Base-by-base conservation (phyloP, 2,888 invertebrate species). In the Timandra comae region DNA sequence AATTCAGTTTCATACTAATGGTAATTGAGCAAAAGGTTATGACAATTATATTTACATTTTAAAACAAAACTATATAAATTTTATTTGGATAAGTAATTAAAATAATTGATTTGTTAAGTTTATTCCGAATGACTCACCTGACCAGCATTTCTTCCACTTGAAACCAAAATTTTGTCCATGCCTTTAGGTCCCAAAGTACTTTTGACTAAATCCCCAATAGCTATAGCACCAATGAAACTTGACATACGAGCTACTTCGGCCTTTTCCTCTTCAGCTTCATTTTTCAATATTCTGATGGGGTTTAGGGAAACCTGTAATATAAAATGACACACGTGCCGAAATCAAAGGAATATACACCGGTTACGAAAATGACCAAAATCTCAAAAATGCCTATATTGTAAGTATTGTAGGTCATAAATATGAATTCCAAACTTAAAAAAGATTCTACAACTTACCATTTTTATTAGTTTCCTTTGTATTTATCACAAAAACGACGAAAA, bases 131-230 rank as follows among this genome's bases (percentile, higher is more conserved):
- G 2, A 50, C 58, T 39, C 43, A 87, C 87, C 60, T 90, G 88
- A 20, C 94, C 94, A 30, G 91, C 89, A 62, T 90, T 93, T 39
- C 95, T 89, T 1, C 96, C 96, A 51, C 88, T 87, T 1, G 94
- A 90, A 9, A 96, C 92, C 12, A 96, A 81, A 43, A 96, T 95
- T 85, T 96, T 96, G 64, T 96, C 96, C 99, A 99, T 99, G 63
- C 99, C 99, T 84, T 99, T 99, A 0, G 99, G 99, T 3, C 99
- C 99, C 13, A 99, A 88, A 3, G 99, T 99, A 53, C 96, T 97
- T 76, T 98, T 99, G 0, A 99, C 95, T 50, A 99, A 88, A 79
- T 99, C 99, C 16, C 99, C 99, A 62, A 99, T 96, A 7, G 99
- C 98, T 58, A 99, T 99, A 10, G 99, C 99, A 31, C 99, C 99